These are phyloP conservation scores for Silurus aristotelis DNA, from an alignment of 2,797 vertebrate genomes.

Conservation along the genomic window DNA sequence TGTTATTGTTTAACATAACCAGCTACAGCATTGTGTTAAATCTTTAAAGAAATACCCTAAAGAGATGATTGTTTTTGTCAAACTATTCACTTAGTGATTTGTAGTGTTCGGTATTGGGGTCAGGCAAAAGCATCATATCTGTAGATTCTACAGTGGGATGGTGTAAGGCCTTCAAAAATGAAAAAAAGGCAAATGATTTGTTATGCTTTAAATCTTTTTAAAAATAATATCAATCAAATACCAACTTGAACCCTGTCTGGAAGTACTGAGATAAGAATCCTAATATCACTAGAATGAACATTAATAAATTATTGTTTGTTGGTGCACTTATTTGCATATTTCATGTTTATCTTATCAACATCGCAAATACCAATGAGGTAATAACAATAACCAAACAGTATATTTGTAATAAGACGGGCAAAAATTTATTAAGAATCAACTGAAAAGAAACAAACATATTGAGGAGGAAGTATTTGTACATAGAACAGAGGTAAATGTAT, in stretches of 20 bases:
- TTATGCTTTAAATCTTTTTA: neutral
- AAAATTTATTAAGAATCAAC: neutral
- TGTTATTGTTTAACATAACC: constrained; percentile 25
- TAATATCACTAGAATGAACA: too few relatives aligned
- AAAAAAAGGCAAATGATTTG: neutral
- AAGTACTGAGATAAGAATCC: neutral
- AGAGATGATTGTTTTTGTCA: neutral
- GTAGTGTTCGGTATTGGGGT: neutral
- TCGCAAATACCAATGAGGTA: neutral
- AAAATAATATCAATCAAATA: neutral
- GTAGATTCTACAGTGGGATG: neutral
- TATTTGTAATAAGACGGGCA: neutral
- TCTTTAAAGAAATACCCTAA: neutral
- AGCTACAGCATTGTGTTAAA: neutral
- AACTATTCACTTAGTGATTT: neutral
- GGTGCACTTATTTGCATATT: neutral
- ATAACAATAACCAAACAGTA: neutral
- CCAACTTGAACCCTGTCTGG: neutral
- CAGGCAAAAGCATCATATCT: neutral
- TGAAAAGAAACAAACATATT: neutral
- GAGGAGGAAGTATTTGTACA: neutral
- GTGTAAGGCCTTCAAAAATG: too few relatives aligned
- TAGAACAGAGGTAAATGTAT: neutral
- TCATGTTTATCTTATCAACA: neutral
- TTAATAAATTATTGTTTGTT: neutral